Conservation (phyloP, 2,888 invertebrate species). For the Saturnia pavonia region DNA sequence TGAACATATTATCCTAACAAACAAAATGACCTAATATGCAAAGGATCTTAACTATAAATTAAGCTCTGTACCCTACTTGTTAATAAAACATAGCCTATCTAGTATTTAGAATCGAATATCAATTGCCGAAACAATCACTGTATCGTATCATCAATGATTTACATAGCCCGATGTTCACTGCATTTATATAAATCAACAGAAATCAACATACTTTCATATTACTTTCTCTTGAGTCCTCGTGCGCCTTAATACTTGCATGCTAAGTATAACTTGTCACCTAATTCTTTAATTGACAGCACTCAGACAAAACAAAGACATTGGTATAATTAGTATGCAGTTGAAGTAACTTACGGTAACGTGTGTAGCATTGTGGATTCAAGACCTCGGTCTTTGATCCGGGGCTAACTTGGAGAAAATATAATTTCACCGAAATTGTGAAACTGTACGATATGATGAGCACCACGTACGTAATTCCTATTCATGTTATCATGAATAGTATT, state of each 20-base stretch:
- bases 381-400: constrained; percentile 58
- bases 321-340: constrained; percentile 61
- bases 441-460: background rate
- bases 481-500: background rate
- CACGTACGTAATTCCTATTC: background rate
- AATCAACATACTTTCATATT: constrained; percentile 37
- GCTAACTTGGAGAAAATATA: constrained; percentile 66
- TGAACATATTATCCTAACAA: too few species aligned
- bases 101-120: too few species aligned
- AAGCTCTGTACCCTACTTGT: too few species aligned
- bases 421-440: constrained; percentile 53
- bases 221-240: constrained; percentile 44
- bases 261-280: constrained; percentile 44
- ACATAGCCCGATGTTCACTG: background rate
- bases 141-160: background rate
- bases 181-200: constrained; percentile 28
- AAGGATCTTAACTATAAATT: too few species aligned
- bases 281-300: constrained; percentile 56
- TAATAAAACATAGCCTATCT: too few species aligned
- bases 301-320: constrained; percentile 41
- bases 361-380: constrained; percentile 54
- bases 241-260: constrained; percentile 45
- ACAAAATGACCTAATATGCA: too few species aligned
- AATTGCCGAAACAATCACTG: too few species aligned
- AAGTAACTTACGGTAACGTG: constrained; percentile 50